Evolutionary conservation across 2,888 invertebrate genomes (phyloP), one percentile per base, ranked within the genome.

Genomic region (Amphipyra tragopoginis): DNA sequence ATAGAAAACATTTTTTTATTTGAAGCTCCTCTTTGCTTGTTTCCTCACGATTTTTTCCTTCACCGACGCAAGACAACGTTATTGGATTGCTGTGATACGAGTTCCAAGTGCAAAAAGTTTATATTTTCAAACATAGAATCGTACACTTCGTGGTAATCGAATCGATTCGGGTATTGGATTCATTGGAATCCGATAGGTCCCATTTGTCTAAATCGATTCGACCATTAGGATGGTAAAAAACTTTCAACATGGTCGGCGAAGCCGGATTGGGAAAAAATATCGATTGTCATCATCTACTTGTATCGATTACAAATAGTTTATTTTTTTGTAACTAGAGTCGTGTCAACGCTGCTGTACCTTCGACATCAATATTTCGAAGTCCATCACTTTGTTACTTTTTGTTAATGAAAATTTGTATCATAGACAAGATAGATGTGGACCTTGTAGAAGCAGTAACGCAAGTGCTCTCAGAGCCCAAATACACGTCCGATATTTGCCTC

Each of bases 181-280:
- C 59, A 40, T 53, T 21, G 75, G 55, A 74, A 53, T 60, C 44
- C 44, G 26, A 59, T 59, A 15, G 10, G 29, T 55, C 13, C 36
- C 39, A 65, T 51, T 68, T 42, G 34, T 45, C 15, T 21, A 43
- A 70, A 70, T 74, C 75, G 75, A 68, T 61, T 56, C 14, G 5
- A 5, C 49, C 70, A 53, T 45, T 49, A 43, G 26, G 15, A n/a
- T 15, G 21, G 38, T 26, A 45, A 70, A 66, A 70, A 73, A 57
- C 21, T 38, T 48, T 34, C 7, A 66, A 67, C 55, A 42, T 29
- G 26, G 34, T 57, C 44, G 38, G 14, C 13, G 55, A 50, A 50
- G 65, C 6, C 43, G 34, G 29, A 6, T 42, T 40, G 0, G 11
- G 39, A 49, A 56, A 56, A 53, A 50, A 8, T 8, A 26, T 56